Evolutionary conservation across 2,113 vertebrate species (phyloP).

Genomic region (Sturnus vulgaris): DNA sequence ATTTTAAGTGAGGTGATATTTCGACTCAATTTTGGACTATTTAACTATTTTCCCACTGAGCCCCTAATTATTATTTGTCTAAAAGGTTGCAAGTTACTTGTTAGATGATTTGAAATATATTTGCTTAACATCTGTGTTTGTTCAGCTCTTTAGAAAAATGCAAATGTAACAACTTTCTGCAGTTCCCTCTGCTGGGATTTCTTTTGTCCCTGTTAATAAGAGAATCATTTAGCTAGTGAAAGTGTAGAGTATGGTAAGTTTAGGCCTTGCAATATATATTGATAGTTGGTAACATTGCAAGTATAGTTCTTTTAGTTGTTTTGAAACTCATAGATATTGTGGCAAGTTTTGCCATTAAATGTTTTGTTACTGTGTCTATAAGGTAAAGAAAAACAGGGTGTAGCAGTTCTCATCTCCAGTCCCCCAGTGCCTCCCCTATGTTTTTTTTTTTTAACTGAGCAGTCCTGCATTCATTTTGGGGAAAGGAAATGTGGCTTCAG

Average conservation of each 20-base stretch:
- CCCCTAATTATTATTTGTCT: not conserved
- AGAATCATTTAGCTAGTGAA: not conserved
- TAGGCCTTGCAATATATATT: accelerated
- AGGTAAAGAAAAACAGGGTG: not conserved
- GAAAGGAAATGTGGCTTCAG: not conserved
- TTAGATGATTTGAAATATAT: not conserved
- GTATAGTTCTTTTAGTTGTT: not conserved
- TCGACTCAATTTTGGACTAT: not conserved
- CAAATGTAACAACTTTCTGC: not conserved
- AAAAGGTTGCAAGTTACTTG: not conserved
- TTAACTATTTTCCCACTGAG: not conserved
- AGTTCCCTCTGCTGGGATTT: not conserved
- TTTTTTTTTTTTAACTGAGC: not conserved
- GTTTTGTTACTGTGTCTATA: not conserved
- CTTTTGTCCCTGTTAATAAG: not conserved
- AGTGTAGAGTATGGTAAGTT: not conserved
- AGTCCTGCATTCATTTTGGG: not conserved
- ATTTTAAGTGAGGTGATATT: not conserved
- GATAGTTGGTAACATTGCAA: not conserved
- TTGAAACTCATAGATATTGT: not conserved
- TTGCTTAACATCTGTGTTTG: not conserved
- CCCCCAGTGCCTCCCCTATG: not conserved
- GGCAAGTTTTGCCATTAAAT: not conserved
- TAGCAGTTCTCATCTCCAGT: not conserved
- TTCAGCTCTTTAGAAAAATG: not conserved